phyloP scores from a whole-genome alignment of 2,797 vertebrate genomes.

The Leucoraja ocellata region DNA sequence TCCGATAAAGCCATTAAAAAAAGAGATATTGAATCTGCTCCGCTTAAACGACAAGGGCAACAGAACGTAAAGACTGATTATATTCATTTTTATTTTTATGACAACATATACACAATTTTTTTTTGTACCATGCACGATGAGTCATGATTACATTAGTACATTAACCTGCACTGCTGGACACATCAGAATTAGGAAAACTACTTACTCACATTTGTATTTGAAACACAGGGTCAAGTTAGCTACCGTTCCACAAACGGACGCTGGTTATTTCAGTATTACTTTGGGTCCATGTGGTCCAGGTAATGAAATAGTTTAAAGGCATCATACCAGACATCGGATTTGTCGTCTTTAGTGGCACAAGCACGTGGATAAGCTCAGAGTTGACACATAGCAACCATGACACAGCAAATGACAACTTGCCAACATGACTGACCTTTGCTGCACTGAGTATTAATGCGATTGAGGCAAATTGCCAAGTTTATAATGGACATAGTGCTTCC shows the following conservation, averaged over 20 bases:
- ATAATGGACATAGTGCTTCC: background rate
- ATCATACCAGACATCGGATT: background rate
- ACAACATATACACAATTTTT: constrained; percentile 27
- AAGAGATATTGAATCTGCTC: background rate
- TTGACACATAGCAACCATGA: constrained; percentile 24
- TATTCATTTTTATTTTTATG: constrained; percentile 32
- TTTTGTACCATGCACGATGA: constrained; percentile 26
- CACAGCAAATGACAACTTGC: constrained; percentile 15
- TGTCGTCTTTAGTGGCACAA: constrained; percentile 26
- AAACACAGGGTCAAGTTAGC: constrained; percentile 29
- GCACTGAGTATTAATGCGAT: background rate
- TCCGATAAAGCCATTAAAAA: background rate
- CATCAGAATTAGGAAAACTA: constrained; percentile 24
- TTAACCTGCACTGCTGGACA: constrained; percentile 15
- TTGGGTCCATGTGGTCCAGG: constrained; percentile 4
- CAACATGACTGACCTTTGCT: constrained; percentile 30
- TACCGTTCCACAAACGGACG: constrained; percentile 23
- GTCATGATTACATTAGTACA: constrained; percentile 27
- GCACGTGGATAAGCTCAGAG: constrained; percentile 10
- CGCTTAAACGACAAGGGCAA: background rate
- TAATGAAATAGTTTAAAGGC: constrained; percentile 4
- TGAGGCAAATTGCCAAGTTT: background rate
- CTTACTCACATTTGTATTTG: constrained; percentile 5
- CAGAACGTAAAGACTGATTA: background rate
- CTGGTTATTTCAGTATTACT: constrained; percentile 24